Percentiles rank a stretch among this genome's conserved stretches.
Conservation (phyloP, 30 jellyfish, hydroid and myxozoan genomes). For the Aurelia aurita complex sp. Pacific region DNA sequence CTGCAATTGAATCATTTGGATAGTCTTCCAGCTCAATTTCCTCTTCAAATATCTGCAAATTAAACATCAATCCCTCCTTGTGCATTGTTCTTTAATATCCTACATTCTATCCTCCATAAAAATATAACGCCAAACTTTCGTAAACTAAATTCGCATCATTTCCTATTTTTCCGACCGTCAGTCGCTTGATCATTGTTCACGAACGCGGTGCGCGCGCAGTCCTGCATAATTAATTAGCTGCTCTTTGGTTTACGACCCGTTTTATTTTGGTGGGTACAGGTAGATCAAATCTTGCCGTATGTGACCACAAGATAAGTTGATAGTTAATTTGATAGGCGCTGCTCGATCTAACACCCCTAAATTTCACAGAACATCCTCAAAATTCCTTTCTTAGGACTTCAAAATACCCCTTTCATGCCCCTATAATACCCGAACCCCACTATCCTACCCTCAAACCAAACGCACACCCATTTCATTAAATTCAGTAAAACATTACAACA, state of each 20-base stretch:
- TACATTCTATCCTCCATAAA: neutral
- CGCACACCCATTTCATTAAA: too few species aligned
- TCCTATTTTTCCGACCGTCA: neutral
- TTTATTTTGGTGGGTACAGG: conserved; percentile 59
- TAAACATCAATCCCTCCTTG: neutral
- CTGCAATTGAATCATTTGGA: conserved; percentile 46
- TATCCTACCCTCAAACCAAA: too few species aligned
- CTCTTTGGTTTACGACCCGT: conserved; percentile 63
- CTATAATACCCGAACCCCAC: too few species aligned
- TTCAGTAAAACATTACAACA: neutral
- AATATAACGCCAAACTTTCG: conserved; percentile 12
- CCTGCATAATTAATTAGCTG: conserved; percentile 16
- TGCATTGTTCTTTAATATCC: neutral
- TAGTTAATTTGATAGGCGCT: too few species aligned
- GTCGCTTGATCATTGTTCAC: conserved; percentile 25
- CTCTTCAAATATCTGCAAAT: neutral
- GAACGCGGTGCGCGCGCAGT: conserved; percentile 66
- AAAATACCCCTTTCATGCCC: too few species aligned
- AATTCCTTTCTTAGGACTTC: neutral
- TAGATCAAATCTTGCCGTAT: conserved; percentile 37
- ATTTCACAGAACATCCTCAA: neutral
- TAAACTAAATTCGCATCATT: conserved; percentile 54
- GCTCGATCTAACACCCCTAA: neutral
- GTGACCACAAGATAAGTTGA: conserved; percentile 52
- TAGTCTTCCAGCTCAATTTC: neutral